Evolutionary conservation across 2,888 invertebrate species (phyloP).

Genomic region (Pheosia tremula): DNA sequence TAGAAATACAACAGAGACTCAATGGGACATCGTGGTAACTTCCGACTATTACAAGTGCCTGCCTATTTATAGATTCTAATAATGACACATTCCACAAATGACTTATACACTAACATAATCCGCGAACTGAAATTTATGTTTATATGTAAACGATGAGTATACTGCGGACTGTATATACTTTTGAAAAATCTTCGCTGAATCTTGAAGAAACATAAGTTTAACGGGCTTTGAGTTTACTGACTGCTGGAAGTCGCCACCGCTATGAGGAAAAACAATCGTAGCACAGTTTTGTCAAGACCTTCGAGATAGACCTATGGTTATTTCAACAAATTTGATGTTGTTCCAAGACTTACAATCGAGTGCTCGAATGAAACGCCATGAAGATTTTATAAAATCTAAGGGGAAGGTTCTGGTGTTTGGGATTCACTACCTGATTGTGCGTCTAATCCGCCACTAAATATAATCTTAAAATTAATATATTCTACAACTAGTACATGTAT

Average conservation of each 20-base stretch:
- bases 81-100: constrained; percentile 32
- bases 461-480: constrained; percentile 52
- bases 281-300: constrained; percentile 71
- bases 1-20: constrained; percentile 68
- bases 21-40: constrained; percentile 62
- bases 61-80: constrained; percentile 51
- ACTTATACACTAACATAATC: constrained; percentile 28
- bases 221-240: constrained; percentile 23
- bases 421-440: constrained; percentile 50
- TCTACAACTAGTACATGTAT: constrained; percentile 58
- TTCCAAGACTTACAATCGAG: constrained; percentile 12
- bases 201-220: constrained; percentile 51
- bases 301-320: constrained; percentile 33
- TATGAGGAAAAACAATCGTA: constrained; percentile 14
- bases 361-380: constrained; percentile 29
- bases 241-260: constrained; percentile 19
- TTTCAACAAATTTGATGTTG: constrained; percentile 13
- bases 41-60: constrained; percentile 67
- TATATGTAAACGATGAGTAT: constrained; percentile 45
- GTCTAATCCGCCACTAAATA: constrained; percentile 58
- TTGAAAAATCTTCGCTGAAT: constrained; percentile 57
- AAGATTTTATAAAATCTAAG: constrained; percentile 30
- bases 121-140: constrained; percentile 28
- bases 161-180: constrained; percentile 52
- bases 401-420: constrained; percentile 36